Base-by-base conservation (phyloP, 53 echinoderm and acorn worm species). In the Echinarachnius parma region DNA sequence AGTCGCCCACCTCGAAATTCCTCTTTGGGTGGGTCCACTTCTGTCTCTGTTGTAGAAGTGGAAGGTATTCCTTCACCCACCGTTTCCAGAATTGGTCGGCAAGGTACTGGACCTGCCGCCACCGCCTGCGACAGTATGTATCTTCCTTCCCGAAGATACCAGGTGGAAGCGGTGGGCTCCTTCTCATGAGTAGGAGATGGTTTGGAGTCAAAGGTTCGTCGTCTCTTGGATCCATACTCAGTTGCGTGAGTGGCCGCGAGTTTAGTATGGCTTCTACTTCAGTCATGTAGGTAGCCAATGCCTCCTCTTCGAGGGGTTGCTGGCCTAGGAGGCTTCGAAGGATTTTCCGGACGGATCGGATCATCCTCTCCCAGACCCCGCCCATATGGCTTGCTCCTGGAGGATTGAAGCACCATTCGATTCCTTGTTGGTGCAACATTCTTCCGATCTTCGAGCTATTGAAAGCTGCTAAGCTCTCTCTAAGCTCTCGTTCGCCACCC, bases 221-320 rank as follows among this genome's bases (percentile, higher is more conserved):
- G 33, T 88, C 83, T 21, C 33, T 60, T 3, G 83, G 76, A 36
- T 84, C 89, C 28, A 64, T 23, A 34, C 79, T 79, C 1, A 83
- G 46, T 5, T 66, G 59, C 7, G 90, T 89, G 1, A 89, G 66
- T 10, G 89, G 85, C 21, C 82, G 48, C 3, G 56, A 60, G 54
- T 90, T 90, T 0, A 90, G 48, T 21, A 90, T 75, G 9, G 82
- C 86, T 34, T 85, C 85, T 8, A 89, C 89, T 25, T 89, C 89
- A 9, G 84, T 74, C 64, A 87, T 65, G 4, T 79, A 14, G 5
- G 79, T 87, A 2, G 49, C n/a, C 50, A 87, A 48, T 0, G 52
- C 58, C 29, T 87, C 83, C 18, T 87, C 83, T 2, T 58, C 50
- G 0, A 87, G 16, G 5, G 62, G 33, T 29, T 83, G 78, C 28